phyloP scores from a whole-genome alignment of 1,140 invertebrate species.

The Brachionus rotundiformis region DNA sequence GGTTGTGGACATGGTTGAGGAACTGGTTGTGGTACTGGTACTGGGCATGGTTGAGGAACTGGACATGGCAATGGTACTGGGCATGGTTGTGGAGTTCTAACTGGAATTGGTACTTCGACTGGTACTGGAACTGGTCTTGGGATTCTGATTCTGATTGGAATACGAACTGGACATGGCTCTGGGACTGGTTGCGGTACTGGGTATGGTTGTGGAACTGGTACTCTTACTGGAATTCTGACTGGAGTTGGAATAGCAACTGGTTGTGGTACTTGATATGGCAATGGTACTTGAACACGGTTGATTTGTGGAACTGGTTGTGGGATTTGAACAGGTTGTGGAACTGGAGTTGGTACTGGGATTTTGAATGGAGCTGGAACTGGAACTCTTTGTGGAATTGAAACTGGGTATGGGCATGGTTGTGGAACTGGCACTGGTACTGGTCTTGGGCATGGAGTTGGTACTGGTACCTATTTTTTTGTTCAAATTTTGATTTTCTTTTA shows the following conservation, averaged over 20 bases:
- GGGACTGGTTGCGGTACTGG: background rate
- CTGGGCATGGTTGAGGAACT: too few relatives aligned
- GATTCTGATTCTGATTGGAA: background rate
- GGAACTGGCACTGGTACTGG: background rate
- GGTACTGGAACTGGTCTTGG: too few relatives aligned
- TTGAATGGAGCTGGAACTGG: background rate
- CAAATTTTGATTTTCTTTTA: too few relatives aligned
- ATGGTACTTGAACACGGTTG: background rate
- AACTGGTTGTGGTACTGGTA: conserved; percentile 9
- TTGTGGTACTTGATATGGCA: background rate
- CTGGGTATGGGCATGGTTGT: background rate
- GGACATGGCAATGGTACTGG: too few relatives aligned
- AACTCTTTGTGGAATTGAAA: too few relatives aligned
- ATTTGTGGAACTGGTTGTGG: background rate
- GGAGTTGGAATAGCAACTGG: too few relatives aligned
- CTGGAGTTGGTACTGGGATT: background rate
- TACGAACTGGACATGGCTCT: background rate
- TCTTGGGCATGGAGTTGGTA: background rate
- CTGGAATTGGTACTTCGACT: background rate
- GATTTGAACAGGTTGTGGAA: background rate
- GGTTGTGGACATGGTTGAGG: background rate
- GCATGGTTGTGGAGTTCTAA: background rate
- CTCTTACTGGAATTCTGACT: background rate
- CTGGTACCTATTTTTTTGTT: too few relatives aligned
- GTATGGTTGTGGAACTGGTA: background rate